Base-by-base conservation (phyloP, 2,888 invertebrate genomes). In the Eupithecia tripunctaria region DNA sequence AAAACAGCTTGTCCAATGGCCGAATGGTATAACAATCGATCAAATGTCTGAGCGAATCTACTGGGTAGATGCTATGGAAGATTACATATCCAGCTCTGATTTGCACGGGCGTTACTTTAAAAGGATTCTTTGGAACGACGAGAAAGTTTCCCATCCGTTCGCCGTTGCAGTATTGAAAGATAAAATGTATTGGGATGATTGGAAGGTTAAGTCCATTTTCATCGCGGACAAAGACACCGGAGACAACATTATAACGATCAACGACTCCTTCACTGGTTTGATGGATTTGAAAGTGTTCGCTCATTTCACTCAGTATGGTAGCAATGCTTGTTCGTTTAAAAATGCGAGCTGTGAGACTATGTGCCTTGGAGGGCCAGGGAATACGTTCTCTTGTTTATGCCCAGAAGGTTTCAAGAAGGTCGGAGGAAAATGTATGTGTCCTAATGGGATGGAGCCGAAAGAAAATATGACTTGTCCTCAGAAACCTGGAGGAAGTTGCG, bases 101-200 rank as follows among this genome's bases (percentile, higher is more conserved):
- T 90, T 97, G 62, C 95, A 97, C 80, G 98, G 98, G 0, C 92
- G 93, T 59, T 91, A 95, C 82, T 96, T 97, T 81, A 95, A 95
- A 77, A 96, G 96, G 81, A 95, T 98, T 10, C 88, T 97, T 15
- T 91, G 95, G 76, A 95, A 96, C 72, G 95, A 96, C 72, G 95
- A 95, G 0, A 95, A 96, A 64, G 96, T 97, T 0, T 95, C 96
- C 0, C 98, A 98, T 95, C 98, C 98, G 7, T 98, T 98, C 85
- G 97, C 98, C 0, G 96, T 98, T 0, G 97, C 97, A 0, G 96
- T 98, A 0, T 96, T 97, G 83, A 98, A 98, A 89, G 97, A 97
- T 82, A 95, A 95, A 80, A 96, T 98, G 95, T 98, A 97, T 84
- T 98, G 98, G 98, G 97, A 98, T 83, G 98, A 98, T 86, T 98